Base-by-base conservation (phyloP, 2,797 vertebrate species). In the Percopsis omiscomaycus region DNA sequence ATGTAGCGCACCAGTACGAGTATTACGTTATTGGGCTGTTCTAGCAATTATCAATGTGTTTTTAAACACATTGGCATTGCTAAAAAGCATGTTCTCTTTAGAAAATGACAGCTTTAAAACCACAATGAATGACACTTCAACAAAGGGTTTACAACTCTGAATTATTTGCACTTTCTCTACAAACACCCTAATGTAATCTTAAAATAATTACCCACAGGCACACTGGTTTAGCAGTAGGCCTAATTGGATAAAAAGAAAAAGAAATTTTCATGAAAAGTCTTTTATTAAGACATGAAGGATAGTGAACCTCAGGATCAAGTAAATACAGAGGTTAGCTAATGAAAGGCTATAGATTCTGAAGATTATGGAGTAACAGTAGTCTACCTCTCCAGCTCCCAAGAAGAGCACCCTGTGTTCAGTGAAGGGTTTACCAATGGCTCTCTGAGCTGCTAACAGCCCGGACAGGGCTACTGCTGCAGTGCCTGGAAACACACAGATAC, bases 381-480 rank as follows among this genome's bases (percentile, higher is more conserved):
- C 84, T 82, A 97, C 97, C 93, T 99, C 97, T 91, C 97, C 97
- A 28, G 97, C 97, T 73, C 97, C 97, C 51, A 99, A 93, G 84
- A 99, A 99, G 76, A 99, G 93, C 76, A 98, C 91, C 57, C 83
- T 91, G 72, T 98, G 95, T 69, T 98, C 95, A 15, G 93, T 93
- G 69, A 99, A 90, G 0, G 95, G 89, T 80, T 94, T 98, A 0
- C 91, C 93, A 0, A 91, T 81, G 55, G 90, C 94, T 70, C 92
- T 95, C 83, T 96, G 94, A 15, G 95, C 94, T 27, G 94, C 94
- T 67, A 99, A 89, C 75, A 99, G 89, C 68, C 97, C 97, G 0
- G 96, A 94, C 47, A 99, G 88, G 48, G 96, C 97, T 56, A 98
- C 95, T 0, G 97, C 78, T 0, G 97, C 97, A 0, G 97, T 98